phyloP scores from a whole-genome alignment of 2,797 vertebrate species.

The Rhabdomys pumilio region DNA sequence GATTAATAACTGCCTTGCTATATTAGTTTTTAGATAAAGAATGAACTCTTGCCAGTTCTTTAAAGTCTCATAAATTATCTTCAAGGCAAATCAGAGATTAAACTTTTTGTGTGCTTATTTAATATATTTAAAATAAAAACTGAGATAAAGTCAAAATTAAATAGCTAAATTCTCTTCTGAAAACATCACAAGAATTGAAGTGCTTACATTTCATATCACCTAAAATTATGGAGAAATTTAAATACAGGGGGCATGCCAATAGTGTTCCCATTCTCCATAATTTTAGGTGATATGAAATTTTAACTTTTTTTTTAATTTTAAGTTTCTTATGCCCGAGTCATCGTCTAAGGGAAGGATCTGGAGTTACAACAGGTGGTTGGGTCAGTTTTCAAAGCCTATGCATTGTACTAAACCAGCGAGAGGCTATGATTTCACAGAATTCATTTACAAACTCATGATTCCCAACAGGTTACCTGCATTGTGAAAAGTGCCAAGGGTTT shows the following conservation, averaged over 20 bases:
- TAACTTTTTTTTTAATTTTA: no score
- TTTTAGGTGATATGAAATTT: no score
- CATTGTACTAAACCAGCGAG: not conserved
- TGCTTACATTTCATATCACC: constrained; percentile 25
- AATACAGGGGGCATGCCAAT: not conserved
- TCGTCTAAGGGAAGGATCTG: not conserved
- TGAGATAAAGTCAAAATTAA: not conserved
- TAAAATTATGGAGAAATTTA: not conserved
- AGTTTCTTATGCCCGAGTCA: not conserved
- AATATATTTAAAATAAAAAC: not conserved
- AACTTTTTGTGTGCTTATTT: not conserved
- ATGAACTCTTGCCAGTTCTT: constrained; percentile 44
- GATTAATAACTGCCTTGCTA: constrained; percentile 12
- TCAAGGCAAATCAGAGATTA: constrained; percentile 58
- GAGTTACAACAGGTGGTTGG: not conserved
- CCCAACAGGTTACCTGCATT: not conserved
- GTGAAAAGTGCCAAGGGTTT: not conserved
- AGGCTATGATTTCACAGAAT: not conserved
- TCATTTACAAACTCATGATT: constrained; percentile 2
- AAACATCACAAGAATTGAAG: not conserved
- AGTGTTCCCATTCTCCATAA: no score
- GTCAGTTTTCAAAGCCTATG: not conserved
- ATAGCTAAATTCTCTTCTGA: not conserved
- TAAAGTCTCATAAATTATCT: constrained; percentile 42
- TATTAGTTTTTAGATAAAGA: constrained; percentile 49